Percentiles rank a stretch among this genome's conserved stretches.
Conservation (phyloP, 2,888 invertebrate species). For the Drosophila prolongata region DNA sequence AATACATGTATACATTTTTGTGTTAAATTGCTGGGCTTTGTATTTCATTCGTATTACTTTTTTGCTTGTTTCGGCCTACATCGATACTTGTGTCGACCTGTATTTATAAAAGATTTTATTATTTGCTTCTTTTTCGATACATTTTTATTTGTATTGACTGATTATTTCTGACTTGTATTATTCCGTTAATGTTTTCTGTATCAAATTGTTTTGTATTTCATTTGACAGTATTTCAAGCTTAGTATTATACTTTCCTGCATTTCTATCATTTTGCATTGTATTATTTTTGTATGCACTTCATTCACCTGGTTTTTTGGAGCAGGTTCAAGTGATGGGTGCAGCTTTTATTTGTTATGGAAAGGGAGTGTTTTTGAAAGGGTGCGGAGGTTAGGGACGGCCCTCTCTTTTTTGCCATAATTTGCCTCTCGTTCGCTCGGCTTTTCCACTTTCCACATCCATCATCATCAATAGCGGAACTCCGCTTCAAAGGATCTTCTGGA, state of each 20-base stretch:
- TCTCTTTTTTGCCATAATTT: not conserved
- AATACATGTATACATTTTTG: conserved; percentile 1
- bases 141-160: not conserved
- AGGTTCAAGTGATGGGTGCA: conserved; percentile 32
- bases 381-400: conserved; percentile 5
- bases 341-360: conserved; percentile 18
- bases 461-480: conserved; percentile 16
- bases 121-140: not conserved
- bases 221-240: not conserved
- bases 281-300: conserved; percentile 8
- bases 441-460: conserved; percentile 3
- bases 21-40: conserved; percentile 3
- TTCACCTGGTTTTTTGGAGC: conserved; percentile 15
- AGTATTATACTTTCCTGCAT: not conserved
- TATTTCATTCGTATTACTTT: not conserved
- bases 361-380: conserved; percentile 25
- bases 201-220: conserved; percentile 2
- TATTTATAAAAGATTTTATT: not conserved
- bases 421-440: conserved; percentile 1
- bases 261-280: conserved; percentile 13
- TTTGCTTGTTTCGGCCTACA: not conserved
- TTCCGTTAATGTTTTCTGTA: conserved; percentile 1
- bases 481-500: conserved; percentile 22
- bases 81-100: not conserved
- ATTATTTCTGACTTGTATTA: not conserved